phyloP scores from a whole-genome alignment of 2,888 invertebrate species.

The Amaurobius ferox region DNA sequence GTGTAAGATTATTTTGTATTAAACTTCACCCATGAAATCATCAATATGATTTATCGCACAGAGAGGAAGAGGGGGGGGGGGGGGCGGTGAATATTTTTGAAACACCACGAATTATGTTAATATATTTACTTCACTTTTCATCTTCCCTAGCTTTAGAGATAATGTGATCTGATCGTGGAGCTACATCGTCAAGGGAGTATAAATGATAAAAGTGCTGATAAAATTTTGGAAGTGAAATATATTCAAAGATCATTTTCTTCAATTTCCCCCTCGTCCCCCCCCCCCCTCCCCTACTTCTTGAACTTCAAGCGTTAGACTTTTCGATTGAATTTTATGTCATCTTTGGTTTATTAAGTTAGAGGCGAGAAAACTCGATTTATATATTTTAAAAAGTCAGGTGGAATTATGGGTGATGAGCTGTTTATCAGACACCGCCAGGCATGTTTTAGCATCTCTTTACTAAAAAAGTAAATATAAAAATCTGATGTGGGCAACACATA shows the following conservation, averaged over 20 bases:
- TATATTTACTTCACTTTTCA: neutral
- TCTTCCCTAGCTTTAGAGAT: neutral
- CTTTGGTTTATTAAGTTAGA: neutral
- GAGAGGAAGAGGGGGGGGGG: no score
- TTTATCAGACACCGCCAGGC: no score
- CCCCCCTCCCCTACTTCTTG: no score
- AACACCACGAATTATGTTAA: neutral
- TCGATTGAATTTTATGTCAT: neutral
- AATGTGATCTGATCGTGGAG: neutral
- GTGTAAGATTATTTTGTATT: no score
- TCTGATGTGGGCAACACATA: no score
- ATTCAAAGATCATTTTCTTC: neutral
- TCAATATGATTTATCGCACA: no score
- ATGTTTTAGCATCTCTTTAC: no score
- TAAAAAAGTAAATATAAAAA: no score
- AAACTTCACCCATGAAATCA: no score
- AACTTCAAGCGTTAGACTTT: neutral
- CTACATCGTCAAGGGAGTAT: neutral
- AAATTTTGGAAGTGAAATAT: slow-evolving; percentile 3
- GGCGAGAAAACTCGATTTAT: neutral
- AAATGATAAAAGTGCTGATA: neutral
- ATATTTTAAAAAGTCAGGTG: slow-evolving; percentile 11
- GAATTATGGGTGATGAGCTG: neutral
- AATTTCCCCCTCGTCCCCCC: neutral
- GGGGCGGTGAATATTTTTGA: no score